A percentile compares a stretch with the other conserved stretches of the same genome.
These are phyloP conservation scores for Belgica antarctica DNA, from an alignment of 2,888 invertebrate genomes.

Conservation along the genomic window DNA sequence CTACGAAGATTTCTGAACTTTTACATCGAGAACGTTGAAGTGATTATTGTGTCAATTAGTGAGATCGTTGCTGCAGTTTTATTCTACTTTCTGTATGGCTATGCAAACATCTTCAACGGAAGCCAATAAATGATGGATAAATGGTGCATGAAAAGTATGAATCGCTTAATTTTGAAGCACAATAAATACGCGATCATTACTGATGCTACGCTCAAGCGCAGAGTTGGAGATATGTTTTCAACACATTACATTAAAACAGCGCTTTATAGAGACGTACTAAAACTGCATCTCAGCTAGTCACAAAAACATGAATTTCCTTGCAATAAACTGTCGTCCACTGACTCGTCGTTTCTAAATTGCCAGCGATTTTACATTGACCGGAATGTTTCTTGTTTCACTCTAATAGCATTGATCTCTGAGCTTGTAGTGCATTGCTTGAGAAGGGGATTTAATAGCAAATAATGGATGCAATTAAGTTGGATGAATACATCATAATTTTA, in stretches of 20 bases:
- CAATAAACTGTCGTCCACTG: too few relatives aligned
- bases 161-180: background rate
- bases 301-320: too few relatives aligned
- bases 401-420: background rate
- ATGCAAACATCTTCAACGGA: background rate
- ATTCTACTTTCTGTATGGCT: too few relatives aligned
- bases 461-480: constrained; percentile 41
- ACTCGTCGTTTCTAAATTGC: too few relatives aligned
- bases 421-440: background rate
- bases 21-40: background rate
- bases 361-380: too few relatives aligned
- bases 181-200: too few relatives aligned
- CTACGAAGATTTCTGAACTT: too few relatives aligned
- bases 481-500: constrained; percentile 44
- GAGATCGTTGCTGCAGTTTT: constrained; percentile 5
- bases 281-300: too few relatives aligned
- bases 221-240: too few relatives aligned
- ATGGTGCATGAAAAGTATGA: background rate
- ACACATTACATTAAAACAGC: too few relatives aligned
- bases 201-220: too few relatives aligned
- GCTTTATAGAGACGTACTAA: too few relatives aligned
- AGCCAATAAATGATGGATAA: constrained; percentile 2
- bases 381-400: background rate
- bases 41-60: constrained; percentile 28
- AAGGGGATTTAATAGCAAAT: constrained; percentile 38